Base-by-base conservation (phyloP, 1,140 invertebrate species). In the Nephila pilipes region DNA sequence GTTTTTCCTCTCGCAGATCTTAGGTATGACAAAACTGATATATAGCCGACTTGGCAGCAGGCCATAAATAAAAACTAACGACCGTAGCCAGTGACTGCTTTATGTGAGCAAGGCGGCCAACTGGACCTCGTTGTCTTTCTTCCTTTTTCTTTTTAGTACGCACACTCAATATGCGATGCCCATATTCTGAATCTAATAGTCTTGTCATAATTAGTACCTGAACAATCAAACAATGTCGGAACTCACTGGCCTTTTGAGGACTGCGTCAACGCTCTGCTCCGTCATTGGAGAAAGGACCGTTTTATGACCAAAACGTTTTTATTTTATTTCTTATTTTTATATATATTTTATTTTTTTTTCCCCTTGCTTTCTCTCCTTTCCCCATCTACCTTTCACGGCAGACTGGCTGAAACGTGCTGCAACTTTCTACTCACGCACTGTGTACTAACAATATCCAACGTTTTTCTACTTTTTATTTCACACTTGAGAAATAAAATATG, bases 41-140 rank as follows among this genome's bases (percentile, higher is more conserved):
- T 93, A 93, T 79, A 89, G 85, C 75, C 60, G 58, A 4, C 85
- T 83, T 93, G 75, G 92, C 92, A 93, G 85, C 25, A 25, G 58
- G 46, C 92, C 46, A 93, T 93, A 93, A 93, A 93, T 93, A 93
- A 93, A 93, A 93, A 93, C 92, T 93, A 93, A 93, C 92, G 92
- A 93, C 87, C 75, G 29, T 55, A 55, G 87, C 46, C 79, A 32
- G 75, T 83, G 92, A 93, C 92, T 93, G 92, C 63, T 93, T 93
- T 93, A 93, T 93, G 92, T 80, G 83, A 38, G n/a, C n/a, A 55
- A 29, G 85, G 54, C 57, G 85, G 87, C 85, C 58, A 89, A 83
- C 58, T 69, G 85, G 69, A 88, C 92, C 79, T 85, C 79, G 57
- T 36, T 58, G 29, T 65, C 29, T 58, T 88, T 63, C 36, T 46